phyloP scores from a whole-genome alignment of 1,140 invertebrate genomes.

The Aleiodes sp. region DNA sequence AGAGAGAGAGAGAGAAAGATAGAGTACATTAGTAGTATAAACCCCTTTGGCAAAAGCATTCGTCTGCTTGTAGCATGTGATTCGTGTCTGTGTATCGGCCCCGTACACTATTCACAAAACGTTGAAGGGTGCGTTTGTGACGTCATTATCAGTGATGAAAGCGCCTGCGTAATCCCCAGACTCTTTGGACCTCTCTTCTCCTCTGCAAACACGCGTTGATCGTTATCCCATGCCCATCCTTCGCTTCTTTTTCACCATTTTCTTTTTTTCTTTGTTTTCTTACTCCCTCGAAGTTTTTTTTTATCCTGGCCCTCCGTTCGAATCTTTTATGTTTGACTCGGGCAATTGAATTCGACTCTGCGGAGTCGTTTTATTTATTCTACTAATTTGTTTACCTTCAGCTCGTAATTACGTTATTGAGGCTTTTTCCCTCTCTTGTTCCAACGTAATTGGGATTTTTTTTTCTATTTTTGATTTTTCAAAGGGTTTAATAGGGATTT shows the following conservation, averaged over 20 bases:
- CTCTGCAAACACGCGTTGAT: conserved; percentile 44
- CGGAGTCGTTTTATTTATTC: not conserved
- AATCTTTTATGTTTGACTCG: not conserved
- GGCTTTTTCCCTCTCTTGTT: too few species aligned
- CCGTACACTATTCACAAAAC: conserved; percentile 11
- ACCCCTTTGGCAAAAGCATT: too few species aligned
- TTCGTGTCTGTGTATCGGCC: not conserved
- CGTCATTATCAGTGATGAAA: not conserved
- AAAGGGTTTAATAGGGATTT: too few species aligned
- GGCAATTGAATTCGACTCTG: not conserved
- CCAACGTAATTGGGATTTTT: too few species aligned
- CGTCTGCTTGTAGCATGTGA: too few species aligned
- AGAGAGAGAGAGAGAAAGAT: too few species aligned
- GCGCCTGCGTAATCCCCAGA: conserved; percentile 5
- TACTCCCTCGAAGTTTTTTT: conserved; percentile 1
- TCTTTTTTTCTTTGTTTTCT: not conserved
- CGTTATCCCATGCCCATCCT: conserved; percentile 41
- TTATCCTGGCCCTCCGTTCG: conserved; percentile 20
- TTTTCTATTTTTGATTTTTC: too few species aligned
- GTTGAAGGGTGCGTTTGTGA: conserved; percentile 12
- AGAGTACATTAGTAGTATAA: not conserved
- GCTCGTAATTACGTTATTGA: too few species aligned
- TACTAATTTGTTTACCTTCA: not conserved
- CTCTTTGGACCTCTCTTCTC: not conserved
- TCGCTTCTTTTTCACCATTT: not conserved